Conservation (phyloP, 2,113 vertebrate species). For the Haemorhous mexicanus region DNA sequence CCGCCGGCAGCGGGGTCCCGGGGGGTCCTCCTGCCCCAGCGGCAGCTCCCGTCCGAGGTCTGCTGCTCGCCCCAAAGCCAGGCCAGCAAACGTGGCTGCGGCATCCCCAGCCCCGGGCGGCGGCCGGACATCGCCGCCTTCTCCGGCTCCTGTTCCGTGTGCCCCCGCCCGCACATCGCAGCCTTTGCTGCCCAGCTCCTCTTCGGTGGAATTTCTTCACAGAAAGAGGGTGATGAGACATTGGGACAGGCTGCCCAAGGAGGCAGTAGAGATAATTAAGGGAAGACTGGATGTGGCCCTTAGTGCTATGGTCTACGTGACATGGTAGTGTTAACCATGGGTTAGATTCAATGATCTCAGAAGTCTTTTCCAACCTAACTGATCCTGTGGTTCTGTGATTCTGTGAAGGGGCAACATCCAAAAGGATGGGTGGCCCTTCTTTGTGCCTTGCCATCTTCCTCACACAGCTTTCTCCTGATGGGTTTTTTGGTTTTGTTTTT, state of each 20-base stretch:
- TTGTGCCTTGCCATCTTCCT: background rate
- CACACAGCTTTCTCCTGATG: fast-evolving
- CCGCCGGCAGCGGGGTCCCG: fast-evolving
- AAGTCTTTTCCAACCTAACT: background rate
- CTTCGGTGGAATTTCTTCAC: background rate
- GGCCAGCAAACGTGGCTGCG: fast-evolving
- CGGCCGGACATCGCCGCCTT: fast-evolving
- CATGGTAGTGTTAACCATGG: background rate
- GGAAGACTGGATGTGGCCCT: background rate
- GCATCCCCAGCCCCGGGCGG: fast-evolving
- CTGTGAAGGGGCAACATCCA: background rate
- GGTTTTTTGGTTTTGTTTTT: background rate
- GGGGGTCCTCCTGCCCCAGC: background rate
- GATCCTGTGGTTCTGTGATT: background rate
- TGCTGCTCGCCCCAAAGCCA: fast-evolving
- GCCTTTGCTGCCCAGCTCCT: background rate
- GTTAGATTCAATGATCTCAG: background rate
- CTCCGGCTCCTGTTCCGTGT: background rate
- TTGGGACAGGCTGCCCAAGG: background rate
- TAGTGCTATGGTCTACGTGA: background rate
- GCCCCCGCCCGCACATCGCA: background rate
- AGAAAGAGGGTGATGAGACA: background rate
- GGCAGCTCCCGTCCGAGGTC: background rate
- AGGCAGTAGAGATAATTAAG: background rate
- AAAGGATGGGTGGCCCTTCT: background rate